phyloP scores from a whole-genome alignment of 1,140 invertebrate species.

The Gryllus bimaculatus region DNA sequence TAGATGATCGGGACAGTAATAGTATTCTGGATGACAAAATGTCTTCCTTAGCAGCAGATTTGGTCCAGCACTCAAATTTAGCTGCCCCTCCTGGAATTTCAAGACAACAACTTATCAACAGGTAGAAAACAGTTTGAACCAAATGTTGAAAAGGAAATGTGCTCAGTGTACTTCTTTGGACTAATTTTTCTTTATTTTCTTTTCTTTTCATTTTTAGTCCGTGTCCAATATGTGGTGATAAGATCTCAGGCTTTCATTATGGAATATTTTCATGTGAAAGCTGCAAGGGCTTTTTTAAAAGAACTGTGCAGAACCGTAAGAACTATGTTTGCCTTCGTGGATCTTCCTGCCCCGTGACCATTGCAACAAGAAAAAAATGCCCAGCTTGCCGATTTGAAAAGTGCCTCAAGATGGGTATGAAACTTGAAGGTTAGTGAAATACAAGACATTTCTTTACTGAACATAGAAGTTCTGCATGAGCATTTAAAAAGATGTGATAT shows the following conservation, averaged over 20 bases:
- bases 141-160: neutral
- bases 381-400: constrained; percentile 95
- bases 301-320: constrained; percentile 95
- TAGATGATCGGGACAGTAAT: constrained; percentile 31
- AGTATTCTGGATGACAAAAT: constrained; percentile 29
- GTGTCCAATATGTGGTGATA: constrained; percentile 90
- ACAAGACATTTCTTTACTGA: too few species aligned
- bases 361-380: constrained; percentile 91
- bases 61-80: constrained; percentile 39
- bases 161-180: neutral
- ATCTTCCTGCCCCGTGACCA: constrained; percentile 81
- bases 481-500: neutral
- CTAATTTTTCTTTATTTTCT: neutral
- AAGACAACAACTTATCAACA: constrained; percentile 69
- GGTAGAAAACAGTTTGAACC: constrained; percentile 30
- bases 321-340: constrained; percentile 90
- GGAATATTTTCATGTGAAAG: constrained; percentile 96
- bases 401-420: constrained; percentile 93
- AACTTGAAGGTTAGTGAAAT: constrained; percentile 66
- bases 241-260: constrained; percentile 91
- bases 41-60: constrained; percentile 31
- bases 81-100: constrained; percentile 67
- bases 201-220: constrained; percentile 47
- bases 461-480: too few species aligned
- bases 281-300: constrained; percentile 97